Evolutionary conservation across 1,140 invertebrate genomes (phyloP).

Genomic region (Spodoptera litura): DNA sequence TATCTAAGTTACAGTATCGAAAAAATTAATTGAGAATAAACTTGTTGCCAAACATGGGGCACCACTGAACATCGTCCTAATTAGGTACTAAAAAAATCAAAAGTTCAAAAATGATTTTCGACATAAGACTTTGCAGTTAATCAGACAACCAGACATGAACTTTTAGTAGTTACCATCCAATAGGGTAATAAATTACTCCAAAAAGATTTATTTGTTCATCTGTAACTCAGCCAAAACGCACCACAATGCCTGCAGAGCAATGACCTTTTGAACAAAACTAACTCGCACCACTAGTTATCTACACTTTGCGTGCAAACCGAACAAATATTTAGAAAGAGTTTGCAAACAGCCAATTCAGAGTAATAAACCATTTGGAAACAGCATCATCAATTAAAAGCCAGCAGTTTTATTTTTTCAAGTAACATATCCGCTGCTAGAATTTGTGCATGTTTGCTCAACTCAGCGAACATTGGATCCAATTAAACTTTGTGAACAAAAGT

Average conservation of each 20-base stretch:
- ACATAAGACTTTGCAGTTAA: too few species aligned
- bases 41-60: too few species aligned
- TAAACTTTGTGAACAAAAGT: conserved; percentile 37
- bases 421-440: conserved; percentile 26
- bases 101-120: too few species aligned
- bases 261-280: neutral
- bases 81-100: too few species aligned
- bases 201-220: too few species aligned
- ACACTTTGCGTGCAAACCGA: neutral
- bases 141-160: too few species aligned
- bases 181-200: too few species aligned
- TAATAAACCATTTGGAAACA: conserved; percentile 3
- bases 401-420: conserved; percentile 23
- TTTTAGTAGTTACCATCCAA: too few species aligned
- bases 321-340: conserved; percentile 1
- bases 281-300: neutral
- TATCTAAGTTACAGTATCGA: too few species aligned
- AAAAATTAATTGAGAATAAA: too few species aligned
- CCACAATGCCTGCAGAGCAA: neutral
- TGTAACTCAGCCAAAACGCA: neutral
- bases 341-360: conserved; percentile 12
- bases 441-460: conserved; percentile 16
- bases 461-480: conserved; percentile 23
- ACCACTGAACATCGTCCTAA: too few species aligned
- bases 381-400: conserved; percentile 22